These are phyloP conservation scores for Homalodisca vitripennis DNA, from an alignment of 1,140 invertebrate genomes.

Conservation along the genomic window DNA sequence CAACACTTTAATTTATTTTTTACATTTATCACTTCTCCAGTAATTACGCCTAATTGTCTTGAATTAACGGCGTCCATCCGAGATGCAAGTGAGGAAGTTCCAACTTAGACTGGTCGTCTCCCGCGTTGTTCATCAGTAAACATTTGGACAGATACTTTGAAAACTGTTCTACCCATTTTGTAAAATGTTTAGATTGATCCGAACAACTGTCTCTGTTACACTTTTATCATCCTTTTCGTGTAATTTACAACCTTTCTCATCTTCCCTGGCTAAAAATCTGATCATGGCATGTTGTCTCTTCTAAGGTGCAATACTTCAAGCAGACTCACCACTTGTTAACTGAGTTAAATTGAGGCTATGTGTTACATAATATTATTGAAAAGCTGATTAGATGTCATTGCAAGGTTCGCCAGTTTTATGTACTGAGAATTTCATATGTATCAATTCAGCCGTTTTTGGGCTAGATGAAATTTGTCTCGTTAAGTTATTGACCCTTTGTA, in stretches of 20 bases:
- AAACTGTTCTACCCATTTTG: background rate
- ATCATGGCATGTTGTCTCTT: background rate
- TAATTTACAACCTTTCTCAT: no score
- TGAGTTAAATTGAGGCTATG: background rate
- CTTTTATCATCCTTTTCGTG: background rate
- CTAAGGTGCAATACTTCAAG: background rate
- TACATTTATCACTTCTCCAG: background rate
- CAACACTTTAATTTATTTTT: background rate
- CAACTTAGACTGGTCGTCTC: background rate
- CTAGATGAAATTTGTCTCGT: no score
- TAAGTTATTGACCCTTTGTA: no score
- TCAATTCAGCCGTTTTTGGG: background rate
- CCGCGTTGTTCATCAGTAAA: background rate
- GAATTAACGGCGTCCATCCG: background rate
- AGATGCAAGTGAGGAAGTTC: background rate
- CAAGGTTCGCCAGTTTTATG: background rate
- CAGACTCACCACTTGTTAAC: background rate
- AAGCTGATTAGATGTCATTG: no score
- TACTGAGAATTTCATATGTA: background rate
- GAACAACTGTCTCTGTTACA: background rate
- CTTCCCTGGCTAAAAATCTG: no score
- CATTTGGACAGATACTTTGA: background rate
- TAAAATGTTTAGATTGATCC: background rate
- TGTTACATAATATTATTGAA: background rate
- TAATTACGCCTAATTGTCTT: background rate